A percentile compares a stretch with the other conserved stretches of the same genome.
These are phyloP conservation scores for Nemapogon koenigi DNA, from an alignment of 2,888 invertebrate species.

Conservation along the genomic window DNA sequence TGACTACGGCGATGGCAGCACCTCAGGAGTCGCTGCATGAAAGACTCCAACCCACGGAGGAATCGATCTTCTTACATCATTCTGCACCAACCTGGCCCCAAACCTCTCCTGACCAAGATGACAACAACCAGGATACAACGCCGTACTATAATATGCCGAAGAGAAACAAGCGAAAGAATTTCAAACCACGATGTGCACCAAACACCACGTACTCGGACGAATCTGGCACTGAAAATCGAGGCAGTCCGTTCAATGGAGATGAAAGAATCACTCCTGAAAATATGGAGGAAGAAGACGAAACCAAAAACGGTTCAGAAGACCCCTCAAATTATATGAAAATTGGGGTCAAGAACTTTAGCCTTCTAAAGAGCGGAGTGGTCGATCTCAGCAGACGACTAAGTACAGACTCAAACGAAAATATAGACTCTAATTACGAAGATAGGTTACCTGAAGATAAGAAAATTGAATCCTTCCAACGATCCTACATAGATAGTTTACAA, in stretches of 20 bases:
- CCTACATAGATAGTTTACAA: conserved; percentile 56
- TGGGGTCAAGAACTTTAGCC: conserved; percentile 56
- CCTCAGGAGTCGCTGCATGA: conserved; percentile 63
- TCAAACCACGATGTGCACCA: conserved; percentile 77
- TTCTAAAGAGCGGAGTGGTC: conserved; percentile 55
- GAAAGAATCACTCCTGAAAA: conserved; percentile 44
- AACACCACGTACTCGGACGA: conserved; percentile 60
- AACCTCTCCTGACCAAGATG: conserved; percentile 38
- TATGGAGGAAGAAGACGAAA: conserved; percentile 30
- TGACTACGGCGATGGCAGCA: conserved; percentile 66
- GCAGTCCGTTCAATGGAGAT: conserved; percentile 45
- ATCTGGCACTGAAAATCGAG: conserved; percentile 40
- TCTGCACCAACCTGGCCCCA: conserved; percentile 63
- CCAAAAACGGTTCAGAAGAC: conserved; percentile 23
- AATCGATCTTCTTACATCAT: conserved; percentile 50
- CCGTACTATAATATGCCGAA: conserved; percentile 64
- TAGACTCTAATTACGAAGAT: conserved; percentile 55
- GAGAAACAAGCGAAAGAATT: conserved; percentile 79
- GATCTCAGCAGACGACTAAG: conserved; percentile 56
- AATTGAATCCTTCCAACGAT: conserved; percentile 52
- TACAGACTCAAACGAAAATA: conserved; percentile 59
- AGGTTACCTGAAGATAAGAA: conserved; percentile 50
- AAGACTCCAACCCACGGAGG: conserved; percentile 50
- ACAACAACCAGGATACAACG: conserved; percentile 43
- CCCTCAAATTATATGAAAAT: conserved; percentile 36